Evolutionary conservation across 2,797 vertebrate species (phyloP).

Genomic region (Chloroceryle inda): DNA sequence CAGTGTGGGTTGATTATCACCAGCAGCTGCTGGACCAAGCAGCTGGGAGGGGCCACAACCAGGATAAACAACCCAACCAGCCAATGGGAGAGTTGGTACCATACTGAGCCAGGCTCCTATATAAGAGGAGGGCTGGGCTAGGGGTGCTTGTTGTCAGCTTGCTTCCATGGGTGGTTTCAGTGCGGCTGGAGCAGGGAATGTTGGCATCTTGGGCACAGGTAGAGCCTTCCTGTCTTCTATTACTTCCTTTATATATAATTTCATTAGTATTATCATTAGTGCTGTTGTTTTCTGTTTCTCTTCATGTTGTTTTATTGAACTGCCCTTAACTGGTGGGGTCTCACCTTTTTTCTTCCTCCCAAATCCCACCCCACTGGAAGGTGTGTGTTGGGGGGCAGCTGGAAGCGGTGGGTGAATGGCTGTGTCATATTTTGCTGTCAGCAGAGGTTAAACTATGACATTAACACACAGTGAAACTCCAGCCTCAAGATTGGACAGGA

Average conservation of each 20-base stretch:
- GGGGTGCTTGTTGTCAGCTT: background rate
- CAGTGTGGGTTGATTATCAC: background rate
- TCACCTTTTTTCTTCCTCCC: background rate
- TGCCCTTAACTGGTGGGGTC: background rate
- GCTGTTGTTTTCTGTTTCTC: background rate
- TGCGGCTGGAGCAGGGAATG: background rate
- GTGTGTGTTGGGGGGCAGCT: too few species aligned
- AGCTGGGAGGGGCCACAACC: background rate
- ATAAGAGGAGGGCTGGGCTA: background rate
- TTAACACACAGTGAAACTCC: rapidly evolving
- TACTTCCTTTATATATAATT: background rate
- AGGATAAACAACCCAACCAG: background rate
- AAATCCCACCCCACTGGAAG: background rate
- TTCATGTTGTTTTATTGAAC: background rate
- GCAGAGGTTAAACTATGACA: background rate
- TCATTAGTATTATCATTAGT: background rate
- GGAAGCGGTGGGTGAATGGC: background rate
- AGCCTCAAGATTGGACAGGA: background rate
- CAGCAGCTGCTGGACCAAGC: background rate
- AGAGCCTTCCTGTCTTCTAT: background rate
- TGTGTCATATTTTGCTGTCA: background rate
- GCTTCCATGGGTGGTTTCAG: background rate
- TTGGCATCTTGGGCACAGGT: background rate
- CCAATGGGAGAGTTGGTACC: background rate
- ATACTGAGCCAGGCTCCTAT: background rate